Evolutionary conservation across 2,113 vertebrate genomes (phyloP), one percentile per base, ranked within the genome.

Genomic region (Python bivittatus): DNA sequence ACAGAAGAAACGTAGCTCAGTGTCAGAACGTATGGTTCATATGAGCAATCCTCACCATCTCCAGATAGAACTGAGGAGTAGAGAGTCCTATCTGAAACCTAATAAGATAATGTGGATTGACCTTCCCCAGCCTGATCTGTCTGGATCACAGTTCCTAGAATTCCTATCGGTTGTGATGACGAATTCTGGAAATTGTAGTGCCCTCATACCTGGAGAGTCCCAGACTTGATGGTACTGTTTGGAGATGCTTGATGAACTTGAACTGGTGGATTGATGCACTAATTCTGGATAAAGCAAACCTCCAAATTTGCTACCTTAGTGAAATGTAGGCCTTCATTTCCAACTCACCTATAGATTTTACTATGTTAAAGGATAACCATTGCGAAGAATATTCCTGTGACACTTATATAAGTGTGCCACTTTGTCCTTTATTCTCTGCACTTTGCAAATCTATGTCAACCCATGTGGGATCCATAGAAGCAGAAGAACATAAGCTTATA

Each of bases 401-500:
- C n/a, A 38, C 72, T 91, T 92, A 61, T 64, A 13, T 64, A 85
- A 58, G 86, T 91, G 53, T 86, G 87, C 48, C 91, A 93, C 92
- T 95, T 57, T 92, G 86, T 89, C 94, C 91, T 91, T 96, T 95
- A 96, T 95, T 42, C 84, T 91, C 64, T 61, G 83, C 90, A 94
- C 88, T 89, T 96, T 96, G 29, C 86, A 96, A 93, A 96, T 96
- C 29, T 93, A 86, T 93, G 20, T 92, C 93, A 33, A 92, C 86
- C 15, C 88, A 94, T 88, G 56, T 91, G 86, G 86, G 91, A 95
- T 88, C 95, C 95, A 96, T 94, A 93, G 86, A 96, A 93, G 95
- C 96, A 94, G 79, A 95, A 88, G 93, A n/a, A 61, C 94, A 94
- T 96, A 96, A 95, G 94, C 58, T 92, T 53, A 96, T 96, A 95